A percentile compares a stretch with the other conserved stretches of the same genome.
Evolutionary conservation across 2,113 vertebrate species (phyloP).

Genomic region (Bagarius yarrelli): DNA sequence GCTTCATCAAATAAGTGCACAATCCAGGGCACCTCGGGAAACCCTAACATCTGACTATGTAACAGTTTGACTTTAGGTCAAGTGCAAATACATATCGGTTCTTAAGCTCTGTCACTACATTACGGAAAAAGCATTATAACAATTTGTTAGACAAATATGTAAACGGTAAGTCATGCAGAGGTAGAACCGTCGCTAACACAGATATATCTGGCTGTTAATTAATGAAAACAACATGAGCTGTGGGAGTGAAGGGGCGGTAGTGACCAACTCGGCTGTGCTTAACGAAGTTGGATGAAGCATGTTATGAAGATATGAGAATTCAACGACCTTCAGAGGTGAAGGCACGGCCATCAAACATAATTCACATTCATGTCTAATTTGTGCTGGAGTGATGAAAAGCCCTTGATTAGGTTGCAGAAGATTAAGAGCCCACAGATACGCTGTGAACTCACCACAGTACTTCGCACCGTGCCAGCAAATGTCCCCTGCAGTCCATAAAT

Average conservation of each 20-base stretch:
- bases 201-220: slow-evolving; percentile 46
- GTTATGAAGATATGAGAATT: slow-evolving; percentile 47
- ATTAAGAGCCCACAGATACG: slow-evolving; percentile 49
- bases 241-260: slow-evolving; percentile 28
- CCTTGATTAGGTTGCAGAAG: slow-evolving; percentile 51
- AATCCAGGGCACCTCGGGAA: background rate
- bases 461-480: slow-evolving; percentile 10
- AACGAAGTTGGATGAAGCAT: slow-evolving; percentile 37
- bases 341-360: slow-evolving; percentile 53
- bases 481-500: slow-evolving; percentile 22
- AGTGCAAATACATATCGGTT: background rate
- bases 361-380: slow-evolving; percentile 54
- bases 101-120: background rate
- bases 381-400: slow-evolving; percentile 53
- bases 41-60: background rate
- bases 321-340: slow-evolving; percentile 56
- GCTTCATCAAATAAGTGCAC: background rate
- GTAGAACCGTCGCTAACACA: slow-evolving; percentile 38
- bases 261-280: slow-evolving; percentile 26
- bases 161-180: slow-evolving; percentile 23
- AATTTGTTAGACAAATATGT: background rate
- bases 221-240: slow-evolving; percentile 36
- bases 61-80: background rate
- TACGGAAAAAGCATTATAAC: background rate
- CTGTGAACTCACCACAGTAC: slow-evolving; percentile 26